These are phyloP conservation scores for Manacus vitellinus DNA, from an alignment of 2,113 vertebrate species.

Conservation along the genomic window DNA sequence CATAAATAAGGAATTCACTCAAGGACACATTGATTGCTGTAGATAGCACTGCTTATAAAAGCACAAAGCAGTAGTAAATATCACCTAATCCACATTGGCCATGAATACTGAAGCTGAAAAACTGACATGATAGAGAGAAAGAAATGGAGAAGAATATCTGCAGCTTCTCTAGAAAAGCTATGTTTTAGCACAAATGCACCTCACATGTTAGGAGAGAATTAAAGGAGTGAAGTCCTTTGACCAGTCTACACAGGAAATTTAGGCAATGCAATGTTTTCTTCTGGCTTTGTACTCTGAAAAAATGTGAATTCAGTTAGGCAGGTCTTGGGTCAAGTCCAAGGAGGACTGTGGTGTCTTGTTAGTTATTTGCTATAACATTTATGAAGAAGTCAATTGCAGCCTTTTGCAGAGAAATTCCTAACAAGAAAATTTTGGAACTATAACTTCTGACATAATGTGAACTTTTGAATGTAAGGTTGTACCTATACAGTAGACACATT, in stretches of 20 bases:
- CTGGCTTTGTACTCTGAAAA: neutral
- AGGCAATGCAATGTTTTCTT: neutral
- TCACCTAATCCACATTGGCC: neutral
- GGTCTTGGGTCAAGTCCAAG: neutral
- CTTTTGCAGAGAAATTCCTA: neutral
- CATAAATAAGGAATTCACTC: neutral
- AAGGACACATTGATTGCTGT: fast-evolving
- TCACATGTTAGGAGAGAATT: neutral
- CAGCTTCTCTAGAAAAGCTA: neutral
- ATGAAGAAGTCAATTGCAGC: neutral
- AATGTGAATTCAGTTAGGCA: neutral
- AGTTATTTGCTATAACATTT: neutral
- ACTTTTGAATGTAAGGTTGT: neutral
- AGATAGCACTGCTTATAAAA: neutral
- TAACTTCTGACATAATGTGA: neutral
- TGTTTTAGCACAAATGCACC: neutral
- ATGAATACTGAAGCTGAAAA: neutral
- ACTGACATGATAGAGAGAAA: neutral
- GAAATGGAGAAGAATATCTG: neutral
- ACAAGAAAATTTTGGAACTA: neutral
- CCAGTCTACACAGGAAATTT: neutral
- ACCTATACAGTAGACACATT: neutral
- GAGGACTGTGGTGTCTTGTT: neutral
- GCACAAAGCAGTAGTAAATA: neutral
- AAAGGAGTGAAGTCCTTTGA: neutral